Percentiles rank a stretch among this genome's conserved stretches.
phyloP scores from a whole-genome alignment of 2,113 vertebrate species.

The Sterrhoptilus dennistouni region DNA sequence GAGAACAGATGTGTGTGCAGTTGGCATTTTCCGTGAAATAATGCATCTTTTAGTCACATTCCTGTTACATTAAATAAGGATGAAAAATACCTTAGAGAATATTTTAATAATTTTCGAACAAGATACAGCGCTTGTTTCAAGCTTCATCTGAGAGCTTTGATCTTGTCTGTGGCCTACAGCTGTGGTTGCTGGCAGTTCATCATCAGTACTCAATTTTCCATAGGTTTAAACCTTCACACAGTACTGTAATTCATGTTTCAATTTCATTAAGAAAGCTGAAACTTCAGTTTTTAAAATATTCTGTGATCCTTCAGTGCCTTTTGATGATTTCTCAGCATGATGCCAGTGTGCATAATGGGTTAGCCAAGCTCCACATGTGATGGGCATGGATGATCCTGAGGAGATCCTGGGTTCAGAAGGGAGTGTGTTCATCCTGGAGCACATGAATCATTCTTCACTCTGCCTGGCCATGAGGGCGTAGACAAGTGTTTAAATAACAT shows the following conservation, averaged over 20 bases:
- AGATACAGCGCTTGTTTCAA: not conserved
- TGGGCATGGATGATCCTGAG: not conserved
- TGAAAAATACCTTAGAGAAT: not conserved
- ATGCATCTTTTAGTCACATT: not conserved
- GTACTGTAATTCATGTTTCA: not conserved
- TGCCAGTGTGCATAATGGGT: not conserved
- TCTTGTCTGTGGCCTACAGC: not conserved
- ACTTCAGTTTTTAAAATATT: not conserved
- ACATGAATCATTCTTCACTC: not conserved
- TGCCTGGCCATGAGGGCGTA: not conserved
- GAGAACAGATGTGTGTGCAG: not conserved
- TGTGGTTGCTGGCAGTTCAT: not conserved
- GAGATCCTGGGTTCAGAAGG: not conserved
- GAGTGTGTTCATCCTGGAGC: not conserved
- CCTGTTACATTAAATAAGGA: not conserved
- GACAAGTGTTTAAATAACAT: not conserved
- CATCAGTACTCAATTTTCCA: not conserved
- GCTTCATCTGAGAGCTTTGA: constrained; percentile 25
- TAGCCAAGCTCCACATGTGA: not conserved
- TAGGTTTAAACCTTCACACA: not conserved
- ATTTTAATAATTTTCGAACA: not conserved
- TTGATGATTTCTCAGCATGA: not conserved
- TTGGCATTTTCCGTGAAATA: not conserved
- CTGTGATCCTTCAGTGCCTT: not conserved
- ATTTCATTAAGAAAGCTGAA: not conserved